These are phyloP conservation scores for Lithosia quadra DNA, from an alignment of 2,888 invertebrate species.

Conservation along the genomic window DNA sequence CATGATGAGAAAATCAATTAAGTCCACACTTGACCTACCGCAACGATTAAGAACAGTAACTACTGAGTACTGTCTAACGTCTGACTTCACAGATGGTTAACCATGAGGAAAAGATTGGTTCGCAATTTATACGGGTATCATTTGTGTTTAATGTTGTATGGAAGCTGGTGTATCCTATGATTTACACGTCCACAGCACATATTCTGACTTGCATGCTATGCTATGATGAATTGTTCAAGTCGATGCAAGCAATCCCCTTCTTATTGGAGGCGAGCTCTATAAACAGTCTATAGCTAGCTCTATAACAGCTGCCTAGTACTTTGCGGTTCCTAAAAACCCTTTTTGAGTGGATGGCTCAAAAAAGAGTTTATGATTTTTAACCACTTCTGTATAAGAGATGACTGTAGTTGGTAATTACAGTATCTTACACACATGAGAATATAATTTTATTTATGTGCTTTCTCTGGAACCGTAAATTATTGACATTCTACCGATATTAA, in stretches of 20 bases:
- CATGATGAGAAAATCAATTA: neutral
- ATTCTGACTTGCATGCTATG: neutral
- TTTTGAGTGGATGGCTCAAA: neutral
- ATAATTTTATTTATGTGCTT: too few relatives aligned
- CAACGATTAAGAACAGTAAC: conserved; percentile 30
- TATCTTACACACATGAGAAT: too few relatives aligned
- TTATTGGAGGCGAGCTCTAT: neutral
- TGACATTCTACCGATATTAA: too few relatives aligned
- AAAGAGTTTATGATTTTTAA: too few relatives aligned
- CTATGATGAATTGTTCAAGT: neutral
- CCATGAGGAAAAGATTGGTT: conserved; percentile 58
- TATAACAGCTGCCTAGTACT: too few relatives aligned
- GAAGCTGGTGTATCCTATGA: neutral
- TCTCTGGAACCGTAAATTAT: too few relatives aligned
- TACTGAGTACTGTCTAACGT: conserved; percentile 40
- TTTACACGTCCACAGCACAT: neutral
- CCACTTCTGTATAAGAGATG: too few relatives aligned
- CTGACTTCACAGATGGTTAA: conserved; percentile 59
- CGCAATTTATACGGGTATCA: conserved; percentile 21
- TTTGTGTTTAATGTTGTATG: neutral
- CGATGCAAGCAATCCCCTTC: neutral
- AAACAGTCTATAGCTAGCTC: too few relatives aligned
- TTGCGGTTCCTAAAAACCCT: neutral
- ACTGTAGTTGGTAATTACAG: too few relatives aligned
- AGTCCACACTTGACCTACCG: conserved; percentile 30